Conservation (phyloP, 1,140 invertebrate genomes). For the Pseudomyrmex flavicornis region DNA sequence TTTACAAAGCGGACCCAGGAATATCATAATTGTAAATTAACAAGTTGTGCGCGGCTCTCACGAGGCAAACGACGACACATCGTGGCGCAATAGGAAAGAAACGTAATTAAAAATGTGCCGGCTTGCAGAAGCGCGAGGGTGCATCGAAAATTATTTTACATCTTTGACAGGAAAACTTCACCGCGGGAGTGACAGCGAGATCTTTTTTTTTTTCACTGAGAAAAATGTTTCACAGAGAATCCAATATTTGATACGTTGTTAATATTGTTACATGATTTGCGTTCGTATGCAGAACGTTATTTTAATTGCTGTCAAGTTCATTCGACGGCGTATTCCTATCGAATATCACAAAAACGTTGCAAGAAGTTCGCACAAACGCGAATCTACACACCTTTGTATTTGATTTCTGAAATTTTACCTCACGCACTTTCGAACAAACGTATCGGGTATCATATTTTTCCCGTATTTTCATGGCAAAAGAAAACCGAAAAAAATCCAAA, state of each 20-base stretch:
- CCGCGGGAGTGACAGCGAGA: background rate
- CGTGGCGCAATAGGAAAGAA: constrained; percentile 31
- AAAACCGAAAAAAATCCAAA: background rate
- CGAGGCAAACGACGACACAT: constrained; percentile 25
- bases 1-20: constrained; percentile 39
- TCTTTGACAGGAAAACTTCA: background rate
- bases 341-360: constrained; percentile 1
- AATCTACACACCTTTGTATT: background rate
- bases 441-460: background rate
- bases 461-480: too few relatives aligned
- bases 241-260: too few relatives aligned
- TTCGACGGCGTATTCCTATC: too few relatives aligned
- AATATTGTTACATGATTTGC: too few relatives aligned
- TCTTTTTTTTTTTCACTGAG: too few relatives aligned
- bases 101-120: constrained; percentile 49
- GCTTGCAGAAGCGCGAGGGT: background rate
- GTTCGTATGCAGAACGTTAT: too few relatives aligned
- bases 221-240: too few relatives aligned
- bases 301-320: too few relatives aligned
- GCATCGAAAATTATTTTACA: constrained; percentile 25
- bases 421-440: background rate
- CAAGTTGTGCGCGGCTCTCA: constrained; percentile 27
- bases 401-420: background rate
- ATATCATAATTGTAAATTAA: constrained; percentile 62
- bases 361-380: background rate